Base-by-base conservation (phyloP, 2,113 vertebrate genomes). In the Callorhinus ursinus region DNA sequence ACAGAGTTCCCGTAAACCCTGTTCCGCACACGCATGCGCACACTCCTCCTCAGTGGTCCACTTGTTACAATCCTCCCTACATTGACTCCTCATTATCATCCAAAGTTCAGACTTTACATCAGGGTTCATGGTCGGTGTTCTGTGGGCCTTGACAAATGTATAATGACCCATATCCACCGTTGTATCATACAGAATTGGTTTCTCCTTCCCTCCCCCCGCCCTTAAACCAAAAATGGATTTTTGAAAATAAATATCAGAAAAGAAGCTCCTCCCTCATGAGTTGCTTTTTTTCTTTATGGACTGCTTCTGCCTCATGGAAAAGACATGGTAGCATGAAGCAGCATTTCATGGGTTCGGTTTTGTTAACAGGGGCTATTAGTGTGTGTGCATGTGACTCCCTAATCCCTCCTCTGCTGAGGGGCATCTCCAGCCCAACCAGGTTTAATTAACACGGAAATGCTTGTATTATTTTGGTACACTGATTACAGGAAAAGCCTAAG, bases 401-500 rank as follows among this genome's bases (percentile, higher is more conserved):
- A 98, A 98, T 98, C 96, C 90, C 97, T 93, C 86, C 96, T 98
- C 95, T 87, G 95, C 97, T 97, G 46, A 98, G 98, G 97, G 97
- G 93, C 74, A 97, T 97, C 97, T 98, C 96, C 91, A 97, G 90
- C 93, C 92, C 71, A 96, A 98, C 97, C 95, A 42, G 76, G 97
- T 95, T 98, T 98, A 98, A 98, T 98, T 98, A 99, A 98, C 93
- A 95, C 81, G 90, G 97, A 98, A 98, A 97, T 98, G 97, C 96
- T 98, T 89, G 7, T 97, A 95, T 98, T 98, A 98, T 98, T 99
- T 98, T 98, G 98, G 97, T 97, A 74, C 96, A 82, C 98, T 99
- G 98, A 99, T 99, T 98, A 98, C 93, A 98, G 98, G 90, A 97
- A 96, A 98, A 97, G 93, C 98, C 98, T 94, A 97, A 98, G 98